Conservation (phyloP, 2,888 invertebrate species). For the Drosophila cognata region DNA sequence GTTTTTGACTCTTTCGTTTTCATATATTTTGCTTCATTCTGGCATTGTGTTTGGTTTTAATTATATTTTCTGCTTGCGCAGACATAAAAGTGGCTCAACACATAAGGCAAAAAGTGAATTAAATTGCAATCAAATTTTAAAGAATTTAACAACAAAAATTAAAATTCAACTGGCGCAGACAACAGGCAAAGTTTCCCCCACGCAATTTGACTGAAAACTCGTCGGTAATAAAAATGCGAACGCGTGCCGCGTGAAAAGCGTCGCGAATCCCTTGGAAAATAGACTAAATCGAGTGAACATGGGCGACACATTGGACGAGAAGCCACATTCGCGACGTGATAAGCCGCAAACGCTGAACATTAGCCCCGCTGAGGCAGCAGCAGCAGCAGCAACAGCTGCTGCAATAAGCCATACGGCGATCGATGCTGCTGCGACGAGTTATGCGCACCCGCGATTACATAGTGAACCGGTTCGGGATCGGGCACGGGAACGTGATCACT, state of each 20-base stretch:
- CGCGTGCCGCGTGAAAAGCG: slow-evolving; percentile 9
- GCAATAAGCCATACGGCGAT: not conserved
- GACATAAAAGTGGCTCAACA: slow-evolving; percentile 35
- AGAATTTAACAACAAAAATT: slow-evolving; percentile 17
- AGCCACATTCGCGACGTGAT: slow-evolving; percentile 72
- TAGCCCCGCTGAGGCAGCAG: slow-evolving; percentile 44
- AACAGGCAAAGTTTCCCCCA: slow-evolving; percentile 36
- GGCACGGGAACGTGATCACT: slow-evolving; percentile 66
- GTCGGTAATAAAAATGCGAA: slow-evolving; percentile 37
- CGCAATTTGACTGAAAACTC: not conserved
- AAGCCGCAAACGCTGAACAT: slow-evolving; percentile 81
- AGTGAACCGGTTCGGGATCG: slow-evolving; percentile 53
- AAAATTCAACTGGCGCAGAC: slow-evolving; percentile 40
- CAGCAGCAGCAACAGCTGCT: not conserved
- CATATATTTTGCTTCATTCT: slow-evolving; percentile 28
- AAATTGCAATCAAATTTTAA: slow-evolving; percentile 45
- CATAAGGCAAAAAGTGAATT: slow-evolving; percentile 42
- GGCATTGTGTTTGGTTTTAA: slow-evolving; percentile 47
- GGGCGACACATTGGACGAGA: slow-evolving; percentile 79
- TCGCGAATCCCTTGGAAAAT: not conserved
- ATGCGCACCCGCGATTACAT: slow-evolving; percentile 77
- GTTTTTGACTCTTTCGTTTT: slow-evolving; percentile 21
- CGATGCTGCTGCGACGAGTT: not conserved
- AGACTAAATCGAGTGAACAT: slow-evolving; percentile 50
- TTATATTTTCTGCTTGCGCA: slow-evolving; percentile 48